Conservation (phyloP, 2,113 vertebrate species). For the Gnathonemus echidnorhynchus region DNA sequence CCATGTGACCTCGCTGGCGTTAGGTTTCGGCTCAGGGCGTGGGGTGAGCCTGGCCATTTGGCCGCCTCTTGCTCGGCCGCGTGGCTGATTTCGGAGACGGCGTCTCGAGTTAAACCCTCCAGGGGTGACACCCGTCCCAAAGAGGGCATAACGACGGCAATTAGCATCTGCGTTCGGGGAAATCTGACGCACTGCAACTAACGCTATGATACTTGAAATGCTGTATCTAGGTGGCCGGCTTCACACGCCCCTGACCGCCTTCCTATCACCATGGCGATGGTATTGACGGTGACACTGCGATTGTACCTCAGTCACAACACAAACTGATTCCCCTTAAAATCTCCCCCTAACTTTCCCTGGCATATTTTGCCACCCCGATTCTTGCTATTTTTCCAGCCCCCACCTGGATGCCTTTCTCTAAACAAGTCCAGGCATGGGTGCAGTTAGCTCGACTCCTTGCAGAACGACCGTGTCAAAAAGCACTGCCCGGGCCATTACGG, state of each 20-base stretch:
- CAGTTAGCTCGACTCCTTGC: conserved; percentile 51
- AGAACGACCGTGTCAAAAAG: conserved; percentile 53
- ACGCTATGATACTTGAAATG: neutral
- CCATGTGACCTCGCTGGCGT: neutral
- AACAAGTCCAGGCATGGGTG: conserved; percentile 3
- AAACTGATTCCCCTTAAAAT: neutral
- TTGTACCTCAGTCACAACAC: neutral
- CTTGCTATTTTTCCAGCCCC: neutral
- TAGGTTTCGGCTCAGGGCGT: neutral
- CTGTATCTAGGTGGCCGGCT: neutral
- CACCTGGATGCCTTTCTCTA: neutral
- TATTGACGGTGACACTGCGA: neutral
- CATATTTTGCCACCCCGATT: neutral
- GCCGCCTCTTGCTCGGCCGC: neutral
- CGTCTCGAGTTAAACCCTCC: neutral
- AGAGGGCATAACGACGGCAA: neutral
- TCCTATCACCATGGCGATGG: neutral
- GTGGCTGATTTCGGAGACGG: neutral
- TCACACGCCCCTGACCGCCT: neutral
- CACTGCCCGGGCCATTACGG: conserved; percentile 57
- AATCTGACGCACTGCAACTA: neutral
- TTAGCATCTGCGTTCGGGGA: neutral
- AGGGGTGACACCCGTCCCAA: neutral
- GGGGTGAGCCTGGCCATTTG: neutral
- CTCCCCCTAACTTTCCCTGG: neutral